Evolutionary conservation across 2,888 invertebrate genomes (phyloP).

Genomic region (Synergus japonicus): DNA sequence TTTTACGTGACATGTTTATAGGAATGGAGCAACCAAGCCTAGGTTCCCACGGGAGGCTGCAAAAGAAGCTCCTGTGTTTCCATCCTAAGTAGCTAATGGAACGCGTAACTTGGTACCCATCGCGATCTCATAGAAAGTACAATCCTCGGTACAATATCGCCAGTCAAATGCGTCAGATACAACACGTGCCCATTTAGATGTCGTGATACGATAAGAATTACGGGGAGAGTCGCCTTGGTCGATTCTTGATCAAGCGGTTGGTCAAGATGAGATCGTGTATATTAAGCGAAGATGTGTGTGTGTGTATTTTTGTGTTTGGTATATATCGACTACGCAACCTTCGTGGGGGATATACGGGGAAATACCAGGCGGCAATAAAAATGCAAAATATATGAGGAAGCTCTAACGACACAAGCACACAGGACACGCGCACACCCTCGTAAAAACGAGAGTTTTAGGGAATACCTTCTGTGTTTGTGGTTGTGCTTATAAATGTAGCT

Average conservation of each 20-base stretch:
- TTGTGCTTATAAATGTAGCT: constrained; percentile 1
- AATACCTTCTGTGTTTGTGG: constrained; percentile 30
- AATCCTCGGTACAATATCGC: constrained; percentile 6
- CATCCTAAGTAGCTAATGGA: constrained; percentile 36
- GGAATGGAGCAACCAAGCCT: constrained; percentile 29
- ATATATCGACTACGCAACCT: constrained; percentile 32
- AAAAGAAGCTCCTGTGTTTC: constrained; percentile 24
- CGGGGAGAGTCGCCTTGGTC: constrained; percentile 14
- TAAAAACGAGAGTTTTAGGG: constrained; percentile 52
- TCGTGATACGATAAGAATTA: constrained; percentile 33
- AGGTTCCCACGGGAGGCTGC: constrained; percentile 33
- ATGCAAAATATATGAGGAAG: constrained; percentile 69
- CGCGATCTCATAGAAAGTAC: constrained; percentile 35
- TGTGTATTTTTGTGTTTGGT: constrained; percentile 9
- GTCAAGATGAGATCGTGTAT: neutral
- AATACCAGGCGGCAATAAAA: constrained; percentile 67
- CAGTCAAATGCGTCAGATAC: constrained; percentile 28
- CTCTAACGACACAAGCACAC: constrained; percentile 62
- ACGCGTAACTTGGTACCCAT: constrained; percentile 30
- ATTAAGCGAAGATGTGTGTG: neutral
- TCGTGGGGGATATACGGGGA: constrained; percentile 48
- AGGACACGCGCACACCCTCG: constrained; percentile 57
- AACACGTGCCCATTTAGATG: constrained; percentile 29
- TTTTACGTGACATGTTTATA: constrained; percentile 38
- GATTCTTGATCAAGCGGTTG: constrained; percentile 23